Evolutionary conservation across 2,113 vertebrate species (phyloP), one percentile per base, ranked within the genome.

Genomic region (Archocentrus centrarchus): DNA sequence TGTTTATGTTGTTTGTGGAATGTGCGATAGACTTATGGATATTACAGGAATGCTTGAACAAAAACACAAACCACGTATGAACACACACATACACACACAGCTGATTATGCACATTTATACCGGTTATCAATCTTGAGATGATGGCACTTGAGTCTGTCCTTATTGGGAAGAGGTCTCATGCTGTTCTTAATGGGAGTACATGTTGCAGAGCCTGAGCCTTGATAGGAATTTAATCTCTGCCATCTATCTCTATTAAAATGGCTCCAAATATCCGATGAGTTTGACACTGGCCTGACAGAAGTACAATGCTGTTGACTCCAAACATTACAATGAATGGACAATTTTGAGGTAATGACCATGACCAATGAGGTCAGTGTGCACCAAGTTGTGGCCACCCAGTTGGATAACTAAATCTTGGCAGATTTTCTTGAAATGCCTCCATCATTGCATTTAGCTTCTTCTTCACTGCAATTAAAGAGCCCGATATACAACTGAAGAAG

Each of bases 221-320:
- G 84, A 92, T 86, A 83, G 84, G 78, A 75, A 82, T 88, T 88
- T 89, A 92, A 93, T 92, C 84, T 82, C 57, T 2, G 39, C 68
- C 88, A 93, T 93, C 64, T 14, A 57, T 93, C 90, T 93, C 87
- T 82, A 90, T 93, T 93, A 92, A 77, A 86, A 60, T n/a, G 58
- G 75, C 90, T 88, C 64, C 60, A 39, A 63, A 75, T 32, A 68
- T 75, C 59, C 5, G 11, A 64, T 10, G 30, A 63, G 11, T 75
- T 73, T 79, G 79, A 89, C 78, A 58, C 24, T 1, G 78, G 77
- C 7, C 35, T 44, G 73, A 41, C 20, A 32, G 20, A 35, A 77
- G 47, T 35, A 27, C 15, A 11, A 35, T 27, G 50, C 3, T 20
- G 47, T 24, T 7, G 58, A 63, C 57, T 75, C 55, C 30, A 79